These are phyloP conservation scores for Dione vanillae DNA, from an alignment of 2,888 invertebrate species.

Conservation along the genomic window DNA sequence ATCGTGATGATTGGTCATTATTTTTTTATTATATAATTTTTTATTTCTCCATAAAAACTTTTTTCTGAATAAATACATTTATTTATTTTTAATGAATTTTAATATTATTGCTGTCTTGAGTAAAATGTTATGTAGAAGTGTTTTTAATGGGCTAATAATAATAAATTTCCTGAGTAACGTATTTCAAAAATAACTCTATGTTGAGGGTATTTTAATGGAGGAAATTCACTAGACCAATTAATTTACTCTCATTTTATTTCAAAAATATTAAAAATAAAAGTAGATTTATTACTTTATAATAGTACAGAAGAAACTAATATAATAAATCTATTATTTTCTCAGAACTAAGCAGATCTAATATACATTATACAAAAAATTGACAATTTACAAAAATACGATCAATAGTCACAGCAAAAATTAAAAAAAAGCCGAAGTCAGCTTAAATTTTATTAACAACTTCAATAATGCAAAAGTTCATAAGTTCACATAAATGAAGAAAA, in stretches of 20 bases:
- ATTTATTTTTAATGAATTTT: neutral
- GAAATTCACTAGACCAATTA: neutral
- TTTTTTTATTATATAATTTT: neutral
- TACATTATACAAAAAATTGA: too few relatives aligned
- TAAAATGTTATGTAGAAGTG: neutral
- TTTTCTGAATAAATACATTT: neutral
- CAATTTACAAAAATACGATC: too few relatives aligned
- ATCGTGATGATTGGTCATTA: neutral
- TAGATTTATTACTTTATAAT: too few relatives aligned
- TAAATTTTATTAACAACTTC: too few relatives aligned
- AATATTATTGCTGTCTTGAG: neutral
- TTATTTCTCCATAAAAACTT: neutral
- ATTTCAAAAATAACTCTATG: neutral
- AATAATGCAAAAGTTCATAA: constrained; percentile 10
- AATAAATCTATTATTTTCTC: too few relatives aligned
- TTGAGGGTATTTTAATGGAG: neutral
- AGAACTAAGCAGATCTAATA: too few relatives aligned
- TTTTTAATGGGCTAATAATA: neutral
- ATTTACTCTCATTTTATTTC: neutral
- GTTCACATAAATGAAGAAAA: constrained; percentile 29
- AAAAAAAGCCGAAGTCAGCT: too few relatives aligned
- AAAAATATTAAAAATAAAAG: too few relatives aligned
- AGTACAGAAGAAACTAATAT: too few relatives aligned
- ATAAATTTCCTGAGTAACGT: neutral
- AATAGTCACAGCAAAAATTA: too few relatives aligned